Percentiles rank a stretch among this genome's conserved stretches.
phyloP scores from a whole-genome alignment of 1,140 invertebrate species.

The Drosophila biarmipes region DNA sequence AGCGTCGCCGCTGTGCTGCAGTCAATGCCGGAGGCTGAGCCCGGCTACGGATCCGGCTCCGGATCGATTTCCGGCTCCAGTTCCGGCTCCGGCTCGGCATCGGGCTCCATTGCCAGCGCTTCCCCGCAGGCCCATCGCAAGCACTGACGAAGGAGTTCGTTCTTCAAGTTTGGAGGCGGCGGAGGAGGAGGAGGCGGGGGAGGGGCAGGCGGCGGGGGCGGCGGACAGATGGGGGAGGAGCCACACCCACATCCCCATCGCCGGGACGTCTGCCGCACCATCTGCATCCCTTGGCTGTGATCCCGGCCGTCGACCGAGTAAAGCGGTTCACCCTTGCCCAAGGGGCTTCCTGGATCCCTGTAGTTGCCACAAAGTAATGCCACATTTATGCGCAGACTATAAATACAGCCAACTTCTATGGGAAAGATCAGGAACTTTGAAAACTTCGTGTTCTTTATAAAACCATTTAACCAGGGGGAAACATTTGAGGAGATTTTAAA shows the following conservation, averaged over 20 bases:
- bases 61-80: conserved; percentile 38
- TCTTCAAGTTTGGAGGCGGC: conserved; percentile 70
- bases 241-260: conserved; percentile 63
- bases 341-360: neutral
- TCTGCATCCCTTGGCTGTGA: conserved; percentile 81
- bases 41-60: conserved; percentile 28
- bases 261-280: conserved; percentile 77
- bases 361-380: neutral
- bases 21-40: conserved; percentile 61
- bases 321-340: neutral
- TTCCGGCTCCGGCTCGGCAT: conserved; percentile 33
- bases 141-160: conserved; percentile 84
- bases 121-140: conserved; percentile 75
- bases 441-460: too few relatives aligned
- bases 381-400: neutral
- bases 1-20: conserved; percentile 68
- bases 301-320: conserved; percentile 6
- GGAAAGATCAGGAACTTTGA: neutral
- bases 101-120: conserved; percentile 49
- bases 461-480: neutral
- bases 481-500: neutral
- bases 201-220: conserved; percentile 51
- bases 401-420: neutral
- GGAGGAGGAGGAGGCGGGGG: conserved; percentile 16
- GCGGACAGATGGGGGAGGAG: conserved; percentile 70